Conservation (phyloP, 35 echinoderm and acorn worm genomes). For the Ophiothrix spiculata region DNA sequence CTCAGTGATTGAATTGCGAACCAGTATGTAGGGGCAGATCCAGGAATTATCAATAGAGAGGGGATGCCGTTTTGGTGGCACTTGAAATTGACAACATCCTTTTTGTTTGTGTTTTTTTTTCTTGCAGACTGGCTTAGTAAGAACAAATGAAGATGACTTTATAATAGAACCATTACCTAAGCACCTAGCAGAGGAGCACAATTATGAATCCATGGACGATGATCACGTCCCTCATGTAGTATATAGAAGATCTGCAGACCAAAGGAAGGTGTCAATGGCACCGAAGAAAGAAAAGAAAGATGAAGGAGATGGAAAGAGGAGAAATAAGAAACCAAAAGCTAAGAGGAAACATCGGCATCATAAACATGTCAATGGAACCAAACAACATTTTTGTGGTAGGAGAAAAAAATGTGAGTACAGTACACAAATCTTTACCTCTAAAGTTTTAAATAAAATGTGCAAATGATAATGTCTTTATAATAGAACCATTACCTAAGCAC, state of each 20-base stretch:
- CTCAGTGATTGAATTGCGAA: too few species aligned
- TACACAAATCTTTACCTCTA: too few species aligned
- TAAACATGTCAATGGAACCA: constrained; percentile 42
- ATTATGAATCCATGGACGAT: constrained; percentile 10
- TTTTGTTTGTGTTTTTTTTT: too few species aligned
- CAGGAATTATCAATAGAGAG: too few species aligned
- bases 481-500: constrained; percentile 65
- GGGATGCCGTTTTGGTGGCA: too few species aligned
- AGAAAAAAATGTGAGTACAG: constrained; percentile 74
- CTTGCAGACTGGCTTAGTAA: constrained; percentile 63
- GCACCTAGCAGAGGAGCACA: constrained; percentile 46
- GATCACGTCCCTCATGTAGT: constrained; percentile 55
- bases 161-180: constrained; percentile 70
- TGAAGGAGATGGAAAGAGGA: neutral
- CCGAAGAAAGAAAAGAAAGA: constrained; percentile 3
- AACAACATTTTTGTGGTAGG: constrained; percentile 86
- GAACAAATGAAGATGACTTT: constrained; percentile 65
- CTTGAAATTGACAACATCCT: too few species aligned
- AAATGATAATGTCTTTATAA: constrained; percentile 59
- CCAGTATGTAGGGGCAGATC: too few species aligned
- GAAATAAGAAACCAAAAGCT: neutral
- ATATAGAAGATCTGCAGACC: constrained; percentile 63
- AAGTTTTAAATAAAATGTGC: too few species aligned
- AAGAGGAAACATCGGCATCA: constrained; percentile 1
- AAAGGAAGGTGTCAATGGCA: constrained; percentile 22